phyloP scores from a whole-genome alignment of 2,797 vertebrate genomes.

The Eulemur rubriventer region DNA sequence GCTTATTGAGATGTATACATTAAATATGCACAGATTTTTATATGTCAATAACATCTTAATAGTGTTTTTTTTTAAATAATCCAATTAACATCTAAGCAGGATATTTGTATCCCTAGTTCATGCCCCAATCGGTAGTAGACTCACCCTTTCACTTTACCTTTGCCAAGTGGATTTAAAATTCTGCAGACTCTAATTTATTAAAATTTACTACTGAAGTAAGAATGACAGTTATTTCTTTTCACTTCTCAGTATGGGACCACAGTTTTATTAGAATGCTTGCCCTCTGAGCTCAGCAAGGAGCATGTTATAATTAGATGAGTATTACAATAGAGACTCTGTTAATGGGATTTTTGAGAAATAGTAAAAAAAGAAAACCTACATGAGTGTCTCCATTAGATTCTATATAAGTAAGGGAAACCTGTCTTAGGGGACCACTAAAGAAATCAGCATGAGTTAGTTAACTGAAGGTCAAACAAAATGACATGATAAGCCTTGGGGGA shows the following conservation, averaged over 20 bases:
- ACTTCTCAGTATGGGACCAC: slow-evolving; percentile 58
- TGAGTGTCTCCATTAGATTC: slow-evolving; percentile 61
- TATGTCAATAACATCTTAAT: not conserved
- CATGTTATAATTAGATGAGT: slow-evolving; percentile 77
- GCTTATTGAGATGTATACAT: not conserved
- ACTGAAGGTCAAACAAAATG: slow-evolving; percentile 77
- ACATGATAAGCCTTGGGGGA: slow-evolving; percentile 47
- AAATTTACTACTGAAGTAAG: slow-evolving; percentile 51
- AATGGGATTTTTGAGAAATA: slow-evolving; percentile 73
- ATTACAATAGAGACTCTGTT: slow-evolving; percentile 77
- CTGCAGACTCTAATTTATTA: slow-evolving; percentile 68
- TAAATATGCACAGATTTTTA: not conserved
- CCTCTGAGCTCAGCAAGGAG: slow-evolving; percentile 74
- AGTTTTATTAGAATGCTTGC: slow-evolving; percentile 74
- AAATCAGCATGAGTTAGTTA: slow-evolving; percentile 76
- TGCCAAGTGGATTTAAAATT: slow-evolving; percentile 62
- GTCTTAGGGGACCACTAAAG: slow-evolving; percentile 70
- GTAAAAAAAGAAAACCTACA: slow-evolving; percentile 67
- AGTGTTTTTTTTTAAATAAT: not conserved
- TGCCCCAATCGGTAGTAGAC: slow-evolving; percentile 35
- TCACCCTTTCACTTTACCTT: slow-evolving; percentile 59
- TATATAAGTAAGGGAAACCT: slow-evolving; percentile 59
- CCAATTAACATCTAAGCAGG: not conserved
- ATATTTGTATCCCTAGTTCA: slow-evolving; percentile 21
- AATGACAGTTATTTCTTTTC: slow-evolving; percentile 69